A percentile compares a stretch with the other conserved stretches of the same genome.
These are phyloP conservation scores for silkworm (Bombyx mori) DNA, from an alignment of 1,140 invertebrate genomes.

Conservation along the genomic window DNA sequence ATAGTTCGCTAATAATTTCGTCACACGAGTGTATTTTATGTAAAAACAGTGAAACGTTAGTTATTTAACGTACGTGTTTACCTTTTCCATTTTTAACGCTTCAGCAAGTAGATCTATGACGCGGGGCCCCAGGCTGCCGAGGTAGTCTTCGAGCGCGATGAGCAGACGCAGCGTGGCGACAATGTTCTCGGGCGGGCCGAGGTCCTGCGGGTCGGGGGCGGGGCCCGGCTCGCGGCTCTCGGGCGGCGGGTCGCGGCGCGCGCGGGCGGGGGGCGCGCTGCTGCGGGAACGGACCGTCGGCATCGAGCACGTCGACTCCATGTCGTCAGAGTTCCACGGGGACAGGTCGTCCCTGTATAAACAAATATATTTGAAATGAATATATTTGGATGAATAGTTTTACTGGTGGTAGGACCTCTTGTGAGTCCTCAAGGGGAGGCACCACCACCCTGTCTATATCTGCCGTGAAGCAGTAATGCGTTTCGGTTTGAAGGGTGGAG, in stretches of 20 bases:
- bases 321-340: slow-evolving; percentile 44
- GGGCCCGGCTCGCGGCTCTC: slow-evolving; percentile 11
- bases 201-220: not conserved
- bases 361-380: no score
- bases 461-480: no score
- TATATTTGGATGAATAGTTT: no score
- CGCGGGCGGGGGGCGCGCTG: slow-evolving; percentile 14
- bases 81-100: slow-evolving; percentile 83
- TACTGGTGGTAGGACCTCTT: no score
- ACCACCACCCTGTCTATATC: no score
- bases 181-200: slow-evolving; percentile 64
- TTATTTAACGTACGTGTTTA: slow-evolving; percentile 10
- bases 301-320: not conserved
- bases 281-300: not conserved
- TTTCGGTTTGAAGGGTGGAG: no score
- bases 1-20: no score
- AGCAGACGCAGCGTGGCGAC: slow-evolving; percentile 81
- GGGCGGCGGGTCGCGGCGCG: slow-evolving; percentile 15
- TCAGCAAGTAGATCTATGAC: slow-evolving; percentile 80
- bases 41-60: no score
- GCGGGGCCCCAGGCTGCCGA: slow-evolving; percentile 85
- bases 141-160: slow-evolving; percentile 83
- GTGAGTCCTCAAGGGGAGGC: no score
- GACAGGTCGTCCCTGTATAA: slow-evolving; percentile 30
- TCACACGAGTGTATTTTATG: no score